Conservation (phyloP, 2,888 invertebrate genomes). For the Drosophila siamana region DNA sequence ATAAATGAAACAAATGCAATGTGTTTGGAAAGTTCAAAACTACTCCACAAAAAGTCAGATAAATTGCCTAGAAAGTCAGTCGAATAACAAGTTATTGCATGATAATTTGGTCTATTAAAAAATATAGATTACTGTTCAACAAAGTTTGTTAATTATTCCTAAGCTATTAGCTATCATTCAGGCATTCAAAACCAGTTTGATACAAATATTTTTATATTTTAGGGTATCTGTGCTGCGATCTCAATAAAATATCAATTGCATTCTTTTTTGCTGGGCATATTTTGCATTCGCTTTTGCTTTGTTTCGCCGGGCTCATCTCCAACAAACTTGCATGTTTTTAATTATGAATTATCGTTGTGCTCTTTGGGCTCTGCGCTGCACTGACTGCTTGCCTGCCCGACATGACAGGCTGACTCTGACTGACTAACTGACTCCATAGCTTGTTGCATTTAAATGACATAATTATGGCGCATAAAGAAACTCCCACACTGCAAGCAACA, state of each 20-base stretch:
- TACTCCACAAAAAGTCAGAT: too few species aligned
- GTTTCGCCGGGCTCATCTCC: conserved; percentile 50
- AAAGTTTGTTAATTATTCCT: too few species aligned
- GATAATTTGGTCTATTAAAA: background rate
- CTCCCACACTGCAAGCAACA: conserved; percentile 66
- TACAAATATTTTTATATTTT: too few species aligned
- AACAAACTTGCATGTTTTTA: conserved; percentile 79
- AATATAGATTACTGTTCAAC: too few species aligned
- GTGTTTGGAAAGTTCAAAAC: too few species aligned
- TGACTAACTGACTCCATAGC: conserved; percentile 56
- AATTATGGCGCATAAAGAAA: conserved; percentile 80
- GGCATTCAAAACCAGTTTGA: too few species aligned
- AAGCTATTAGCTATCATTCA: too few species aligned
- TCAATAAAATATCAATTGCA: background rate
- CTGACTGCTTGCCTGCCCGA: too few species aligned
- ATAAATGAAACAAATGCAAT: background rate
- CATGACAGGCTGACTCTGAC: conserved; percentile 41
- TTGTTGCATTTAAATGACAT: conserved; percentile 84
- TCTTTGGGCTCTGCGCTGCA: conserved; percentile 53
- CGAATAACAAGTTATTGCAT: too few species aligned
- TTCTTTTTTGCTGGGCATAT: conserved; percentile 6
- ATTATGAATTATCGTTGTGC: conserved; percentile 82
- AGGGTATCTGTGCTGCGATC: background rate
- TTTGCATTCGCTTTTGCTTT: conserved; percentile 23
- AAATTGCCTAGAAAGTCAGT: too few species aligned